A percentile compares a stretch with the other conserved stretches of the same genome.
Conservation (phyloP, 2,888 invertebrate genomes). For the Dryobotodes eremita region DNA sequence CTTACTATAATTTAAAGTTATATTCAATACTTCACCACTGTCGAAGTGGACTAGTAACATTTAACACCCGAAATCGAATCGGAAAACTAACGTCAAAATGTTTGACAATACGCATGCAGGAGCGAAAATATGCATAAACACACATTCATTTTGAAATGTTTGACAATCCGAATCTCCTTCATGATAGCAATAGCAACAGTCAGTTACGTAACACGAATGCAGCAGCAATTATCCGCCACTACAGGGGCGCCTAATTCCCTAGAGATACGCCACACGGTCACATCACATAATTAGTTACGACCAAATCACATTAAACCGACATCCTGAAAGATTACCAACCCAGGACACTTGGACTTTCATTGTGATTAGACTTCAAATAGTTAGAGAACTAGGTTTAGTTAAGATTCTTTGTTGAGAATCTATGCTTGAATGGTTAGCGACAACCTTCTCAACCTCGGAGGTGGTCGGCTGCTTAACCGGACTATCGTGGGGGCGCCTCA, state of each 20-base stretch:
- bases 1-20: background rate
- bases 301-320: constrained; percentile 68
- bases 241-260: constrained; percentile 64
- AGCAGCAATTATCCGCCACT: constrained; percentile 54
- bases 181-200: constrained; percentile 45
- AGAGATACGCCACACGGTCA: constrained; percentile 63
- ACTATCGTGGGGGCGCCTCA: no score
- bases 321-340: constrained; percentile 57
- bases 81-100: background rate
- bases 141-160: background rate
- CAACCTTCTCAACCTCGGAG: no score
- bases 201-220: constrained; percentile 27
- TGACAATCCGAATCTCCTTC: constrained; percentile 20
- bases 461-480: no score
- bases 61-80: background rate
- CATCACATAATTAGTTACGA: constrained; percentile 68
- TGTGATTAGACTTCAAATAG: constrained; percentile 25
- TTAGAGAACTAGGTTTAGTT: background rate
- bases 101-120: constrained; percentile 14
- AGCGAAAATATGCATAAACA: constrained; percentile 20
- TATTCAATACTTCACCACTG: no score
- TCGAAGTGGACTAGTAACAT: background rate
- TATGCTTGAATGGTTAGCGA: no score
- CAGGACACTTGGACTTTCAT: constrained; percentile 40
- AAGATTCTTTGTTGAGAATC: background rate